Evolutionary conservation across 2,113 vertebrate species (phyloP).

Genomic region (Cranoglanis bouderius): DNA sequence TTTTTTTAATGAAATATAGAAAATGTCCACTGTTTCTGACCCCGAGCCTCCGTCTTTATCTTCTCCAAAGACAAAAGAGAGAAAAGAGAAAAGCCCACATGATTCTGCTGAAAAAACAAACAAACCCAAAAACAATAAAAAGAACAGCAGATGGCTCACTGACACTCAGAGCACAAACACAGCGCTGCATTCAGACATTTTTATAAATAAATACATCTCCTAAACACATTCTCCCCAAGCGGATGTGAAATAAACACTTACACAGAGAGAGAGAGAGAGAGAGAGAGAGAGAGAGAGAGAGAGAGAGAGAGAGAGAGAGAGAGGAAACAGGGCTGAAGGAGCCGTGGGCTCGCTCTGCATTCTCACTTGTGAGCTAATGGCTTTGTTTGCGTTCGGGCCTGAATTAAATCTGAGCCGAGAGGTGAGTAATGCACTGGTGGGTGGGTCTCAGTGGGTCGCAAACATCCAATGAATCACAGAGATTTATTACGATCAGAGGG

Average conservation of each 20-base stretch:
- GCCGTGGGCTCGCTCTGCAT: conserved; percentile 22
- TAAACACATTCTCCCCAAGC: background rate
- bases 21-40: background rate
- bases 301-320: background rate
- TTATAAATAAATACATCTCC: conserved; percentile 1
- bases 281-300: background rate
- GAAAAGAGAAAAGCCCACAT: background rate
- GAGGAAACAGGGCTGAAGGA: background rate
- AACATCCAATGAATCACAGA: conserved; percentile 48
- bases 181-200: background rate
- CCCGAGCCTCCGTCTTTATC: background rate
- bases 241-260: background rate
- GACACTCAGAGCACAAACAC: background rate
- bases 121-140: background rate
- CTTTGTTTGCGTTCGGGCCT: conserved; percentile 48
- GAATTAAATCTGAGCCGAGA: conserved; percentile 47
- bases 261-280: background rate
- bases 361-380: conserved; percentile 28
- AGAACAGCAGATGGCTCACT: background rate
- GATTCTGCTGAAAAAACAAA: background rate
- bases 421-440: conserved; percentile 58
- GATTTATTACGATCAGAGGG: conserved; percentile 56
- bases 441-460: conserved; percentile 55
- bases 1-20: conserved; percentile 42
- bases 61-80: background rate